Base-by-base conservation (phyloP, 2,113 vertebrate species). In the Deroptyus accipitrinus region DNA sequence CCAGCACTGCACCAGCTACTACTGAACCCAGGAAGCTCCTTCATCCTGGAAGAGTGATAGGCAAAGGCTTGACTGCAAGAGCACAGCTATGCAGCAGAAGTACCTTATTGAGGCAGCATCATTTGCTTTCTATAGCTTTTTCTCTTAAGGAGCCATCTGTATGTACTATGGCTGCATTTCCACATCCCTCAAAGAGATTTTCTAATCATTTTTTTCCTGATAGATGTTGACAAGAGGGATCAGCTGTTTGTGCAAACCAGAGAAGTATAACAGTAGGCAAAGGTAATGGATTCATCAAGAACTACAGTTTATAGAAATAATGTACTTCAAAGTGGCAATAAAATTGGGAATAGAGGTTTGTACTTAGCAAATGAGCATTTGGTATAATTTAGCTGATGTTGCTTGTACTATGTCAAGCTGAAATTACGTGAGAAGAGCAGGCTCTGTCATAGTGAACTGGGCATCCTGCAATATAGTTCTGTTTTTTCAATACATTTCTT, bases 121-220 rank as follows among this genome's bases (percentile, higher is more conserved):
- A 44, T 31, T 93, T 89, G 67, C 46, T 94, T 96, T 94, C 78
- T 79, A 77, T 72, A 92, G 55, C 39, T 86, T 85, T 87, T 86
- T 73, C 41, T 83, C 41, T 57, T 64, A 91, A 30, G 11, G 39
- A 92, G 52, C 84, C 64, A 46, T 94, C 72, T 87, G 62, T 42
- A 48, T 64, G 33, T 54, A 46, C 51, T 86, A 83, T 57, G 61
- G 13, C 75, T 91, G 22, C 31, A 18, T 81, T 83, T 78, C 59
- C 59, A 69, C 33, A 27, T 86, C n/a, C 24, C 49, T 83, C 39
- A 63, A 62, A 89, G 63, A 59, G 8, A 17, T 46, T 95, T 86
- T 61, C 25, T 87, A 85, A 57, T 80, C 54, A 44, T 84, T 74
- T 27, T 55, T 84, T 84, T 64, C 46, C 51, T 78, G 54, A 14